Conservation (phyloP, 2,797 vertebrate species). For the Brachyalestes nurse region DNA sequence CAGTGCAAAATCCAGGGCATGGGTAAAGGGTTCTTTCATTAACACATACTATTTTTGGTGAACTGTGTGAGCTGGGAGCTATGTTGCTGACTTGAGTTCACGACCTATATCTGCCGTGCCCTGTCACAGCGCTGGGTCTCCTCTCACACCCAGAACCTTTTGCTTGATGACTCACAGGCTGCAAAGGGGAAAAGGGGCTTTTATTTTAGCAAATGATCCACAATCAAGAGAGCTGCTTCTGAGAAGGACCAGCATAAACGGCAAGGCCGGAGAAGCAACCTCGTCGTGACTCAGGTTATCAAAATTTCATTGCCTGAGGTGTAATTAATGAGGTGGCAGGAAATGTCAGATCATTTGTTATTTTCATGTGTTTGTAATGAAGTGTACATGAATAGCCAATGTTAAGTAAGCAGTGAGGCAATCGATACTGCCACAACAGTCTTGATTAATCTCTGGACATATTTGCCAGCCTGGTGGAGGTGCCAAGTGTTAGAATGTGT, state of each 20-base stretch:
- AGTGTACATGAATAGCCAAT: not conserved
- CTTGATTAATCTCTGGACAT: conserved; percentile 21
- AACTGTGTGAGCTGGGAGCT: conserved; percentile 22
- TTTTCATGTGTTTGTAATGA: too few species aligned
- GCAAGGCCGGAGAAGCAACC: too few species aligned
- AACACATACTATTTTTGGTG: conserved; percentile 20
- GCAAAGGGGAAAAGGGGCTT: conserved; percentile 22
- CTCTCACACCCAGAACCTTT: conserved; percentile 6
- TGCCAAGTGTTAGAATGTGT: conserved; percentile 43
- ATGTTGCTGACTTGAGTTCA: conserved; percentile 38
- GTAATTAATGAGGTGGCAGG: too few species aligned
- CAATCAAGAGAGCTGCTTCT: too few species aligned
- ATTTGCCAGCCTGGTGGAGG: not conserved
- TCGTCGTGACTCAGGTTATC: too few species aligned
- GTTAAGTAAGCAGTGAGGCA: not conserved
- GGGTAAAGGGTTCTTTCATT: conserved; percentile 16
- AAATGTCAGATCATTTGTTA: too few species aligned
- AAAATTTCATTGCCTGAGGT: too few species aligned
- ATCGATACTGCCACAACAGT: not conserved
- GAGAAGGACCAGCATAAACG: too few species aligned
- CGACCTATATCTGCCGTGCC: conserved; percentile 34
- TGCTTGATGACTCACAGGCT: conserved; percentile 32
- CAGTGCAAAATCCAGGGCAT: not conserved
- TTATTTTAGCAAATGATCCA: conserved; percentile 33
- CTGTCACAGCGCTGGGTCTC: conserved; percentile 25